A percentile compares a stretch with the other conserved stretches of the same genome.
phyloP scores from a whole-genome alignment of 2,888 invertebrate species.

The Ganaspis brasiliensis region DNA sequence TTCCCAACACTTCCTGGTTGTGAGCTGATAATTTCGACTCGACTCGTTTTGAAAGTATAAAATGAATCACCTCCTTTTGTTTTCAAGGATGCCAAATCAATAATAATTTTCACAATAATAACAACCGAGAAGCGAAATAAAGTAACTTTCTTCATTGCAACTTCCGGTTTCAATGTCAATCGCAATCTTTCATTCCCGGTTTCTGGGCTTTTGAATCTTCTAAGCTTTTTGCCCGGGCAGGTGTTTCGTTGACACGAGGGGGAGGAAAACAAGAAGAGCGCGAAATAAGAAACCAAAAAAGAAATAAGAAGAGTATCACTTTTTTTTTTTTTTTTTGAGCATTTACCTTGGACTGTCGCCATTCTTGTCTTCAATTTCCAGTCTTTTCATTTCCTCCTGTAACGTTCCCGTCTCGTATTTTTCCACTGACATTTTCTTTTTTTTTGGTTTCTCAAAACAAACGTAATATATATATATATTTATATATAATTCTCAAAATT shows the following conservation, averaged over 20 bases:
- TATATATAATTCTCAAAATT: slow-evolving; percentile 57
- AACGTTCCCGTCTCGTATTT: slow-evolving; percentile 75
- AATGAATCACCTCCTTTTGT: no score
- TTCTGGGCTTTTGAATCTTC: slow-evolving; percentile 29
- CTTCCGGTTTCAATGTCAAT: slow-evolving; percentile 33
- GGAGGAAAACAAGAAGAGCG: slow-evolving; percentile 44
- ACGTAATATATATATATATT: slow-evolving; percentile 58
- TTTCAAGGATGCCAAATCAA: no score
- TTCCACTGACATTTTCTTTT: slow-evolving; percentile 75
- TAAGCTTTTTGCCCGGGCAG: slow-evolving; percentile 12
- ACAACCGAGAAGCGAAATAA: background rate
- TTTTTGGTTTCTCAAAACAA: slow-evolving; percentile 56
- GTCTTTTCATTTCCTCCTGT: slow-evolving; percentile 78
- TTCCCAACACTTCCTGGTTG: no score
- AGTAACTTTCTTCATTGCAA: background rate
- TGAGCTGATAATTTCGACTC: no score
- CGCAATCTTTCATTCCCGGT: slow-evolving; percentile 7
- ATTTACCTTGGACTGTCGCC: slow-evolving; percentile 77
- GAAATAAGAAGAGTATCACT: slow-evolving; percentile 34
- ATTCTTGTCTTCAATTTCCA: slow-evolving; percentile 79
- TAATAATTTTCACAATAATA: background rate
- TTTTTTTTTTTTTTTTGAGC: slow-evolving; percentile 30
- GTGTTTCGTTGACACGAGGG: slow-evolving; percentile 21
- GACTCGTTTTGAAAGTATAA: no score
- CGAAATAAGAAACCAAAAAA: slow-evolving; percentile 41